Evolutionary conservation across 2,888 invertebrate species (phyloP), one percentile per base, ranked within the genome.

Genomic region (Villa cingulata): DNA sequence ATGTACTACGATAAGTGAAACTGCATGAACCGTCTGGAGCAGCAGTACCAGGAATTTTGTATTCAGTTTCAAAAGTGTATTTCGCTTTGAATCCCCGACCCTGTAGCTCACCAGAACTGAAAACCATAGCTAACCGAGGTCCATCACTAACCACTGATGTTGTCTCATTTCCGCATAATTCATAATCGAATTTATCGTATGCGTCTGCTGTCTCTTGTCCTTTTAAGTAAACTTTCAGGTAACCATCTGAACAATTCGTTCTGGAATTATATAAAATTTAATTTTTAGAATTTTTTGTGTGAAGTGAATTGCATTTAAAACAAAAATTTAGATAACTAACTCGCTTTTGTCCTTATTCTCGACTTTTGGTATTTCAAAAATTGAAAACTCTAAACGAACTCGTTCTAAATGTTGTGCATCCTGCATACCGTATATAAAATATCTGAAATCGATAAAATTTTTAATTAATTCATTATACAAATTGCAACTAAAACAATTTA

Each of bases 341-440:
- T 87, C 88, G 72, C 83, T 80, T 59, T 81, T 80, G 54, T 82
- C 79, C 57, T 68, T 70, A 54, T 65, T 61, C 56, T 68, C 69
- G 57, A 83, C 81, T 70, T 84, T 86, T 45, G 92, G 88, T 72
- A 96, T 90, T 66, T 87, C 85, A 73, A 95, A 92, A 66, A 81
- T 80, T 55, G 80, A 76, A 70, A 96, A 95, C 63, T 86, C 83
- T 58, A 96, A 74, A 56, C 84, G 81, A 54, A 95, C 94, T 63
- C 94, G 80, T 72, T 97, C 96, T 66, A 96, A 78, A 72, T 94
- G 86, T 70, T 95, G 92, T 54, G 86, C 83, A 73, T 97, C 96
- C 74, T 96, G 92, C 80, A 97, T 86, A 61, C 95, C 95, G 72
- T 96, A 96, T 71, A 97, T 86, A 76, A 92, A 95, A 76, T 95